A percentile compares a stretch with the other conserved stretches of the same genome.
Evolutionary conservation across 2,797 vertebrate species (phyloP).

Genomic region (Lepidocolaptes lacrymiger): DNA sequence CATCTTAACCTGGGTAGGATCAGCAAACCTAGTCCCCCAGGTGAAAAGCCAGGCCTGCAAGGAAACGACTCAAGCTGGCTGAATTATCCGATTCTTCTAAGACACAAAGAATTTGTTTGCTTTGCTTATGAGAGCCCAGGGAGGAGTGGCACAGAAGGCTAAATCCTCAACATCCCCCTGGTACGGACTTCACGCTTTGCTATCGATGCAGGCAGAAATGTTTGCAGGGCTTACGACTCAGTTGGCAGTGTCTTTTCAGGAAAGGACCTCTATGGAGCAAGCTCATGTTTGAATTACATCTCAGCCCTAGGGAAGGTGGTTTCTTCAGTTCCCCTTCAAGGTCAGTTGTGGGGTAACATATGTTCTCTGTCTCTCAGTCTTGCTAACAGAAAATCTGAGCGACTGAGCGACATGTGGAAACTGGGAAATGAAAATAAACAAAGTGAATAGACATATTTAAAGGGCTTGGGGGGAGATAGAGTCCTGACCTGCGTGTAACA

Average conservation of each 20-base stretch:
- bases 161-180: slow-evolving; percentile 34
- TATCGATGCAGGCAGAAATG: background rate
- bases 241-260: slow-evolving; percentile 18
- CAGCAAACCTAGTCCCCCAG: slow-evolving; percentile 62
- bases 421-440: slow-evolving; percentile 68
- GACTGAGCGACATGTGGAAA: slow-evolving; percentile 56
- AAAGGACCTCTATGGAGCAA: background rate
- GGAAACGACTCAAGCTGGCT: background rate
- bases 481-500: slow-evolving; percentile 8
- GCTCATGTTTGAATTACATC: background rate
- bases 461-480: slow-evolving; percentile 25
- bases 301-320: slow-evolving; percentile 56
- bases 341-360: slow-evolving; percentile 69
- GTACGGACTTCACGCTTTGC: background rate
- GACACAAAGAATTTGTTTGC: slow-evolving; percentile 55
- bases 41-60: slow-evolving; percentile 66
- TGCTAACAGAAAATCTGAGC: slow-evolving; percentile 60
- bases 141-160: slow-evolving; percentile 50
- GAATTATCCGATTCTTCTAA: slow-evolving; percentile 36
- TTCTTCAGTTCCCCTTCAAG: slow-evolving; percentile 61
- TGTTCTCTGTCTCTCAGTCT: slow-evolving; percentile 61
- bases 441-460: slow-evolving; percentile 59
- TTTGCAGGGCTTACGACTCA: background rate
- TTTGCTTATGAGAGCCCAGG: slow-evolving; percentile 43
- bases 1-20: slow-evolving; percentile 66